These are phyloP conservation scores for Grus americana DNA, from an alignment of 2,113 vertebrate genomes.

Conservation along the genomic window DNA sequence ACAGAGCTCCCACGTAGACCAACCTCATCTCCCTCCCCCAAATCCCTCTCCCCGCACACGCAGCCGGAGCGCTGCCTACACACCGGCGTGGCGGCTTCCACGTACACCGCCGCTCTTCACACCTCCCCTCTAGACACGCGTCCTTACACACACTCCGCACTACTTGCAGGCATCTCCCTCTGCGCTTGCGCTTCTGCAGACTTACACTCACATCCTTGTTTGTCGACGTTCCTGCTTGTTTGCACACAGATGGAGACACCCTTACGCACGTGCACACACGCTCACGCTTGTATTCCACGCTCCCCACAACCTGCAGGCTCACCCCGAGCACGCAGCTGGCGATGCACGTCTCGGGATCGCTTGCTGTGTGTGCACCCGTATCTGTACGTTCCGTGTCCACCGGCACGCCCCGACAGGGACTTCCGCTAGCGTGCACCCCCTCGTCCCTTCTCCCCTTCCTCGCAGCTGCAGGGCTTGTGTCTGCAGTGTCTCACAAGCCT, in stretches of 20 bases:
- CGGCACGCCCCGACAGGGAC: background rate
- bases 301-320: background rate
- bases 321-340: accelerated
- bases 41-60: background rate
- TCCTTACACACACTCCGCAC: background rate
- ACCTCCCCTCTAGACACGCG: background rate
- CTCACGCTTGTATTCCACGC: background rate
- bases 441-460: background rate
- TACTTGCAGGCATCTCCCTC: background rate
- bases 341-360: accelerated
- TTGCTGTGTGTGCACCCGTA: accelerated
- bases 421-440: background rate
- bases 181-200: accelerated
- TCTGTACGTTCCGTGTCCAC: accelerated
- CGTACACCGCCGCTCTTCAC: background rate
- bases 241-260: background rate
- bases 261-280: background rate
- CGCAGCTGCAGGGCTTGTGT: background rate
- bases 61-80: background rate
- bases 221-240: accelerated
- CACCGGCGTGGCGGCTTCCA: background rate
- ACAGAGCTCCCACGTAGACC: background rate
- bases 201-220: background rate
- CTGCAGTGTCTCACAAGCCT: background rate
- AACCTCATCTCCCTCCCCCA: background rate